Base-by-base conservation (phyloP, 2,797 vertebrate genomes). In the Buphagus erythrorhynchus region DNA sequence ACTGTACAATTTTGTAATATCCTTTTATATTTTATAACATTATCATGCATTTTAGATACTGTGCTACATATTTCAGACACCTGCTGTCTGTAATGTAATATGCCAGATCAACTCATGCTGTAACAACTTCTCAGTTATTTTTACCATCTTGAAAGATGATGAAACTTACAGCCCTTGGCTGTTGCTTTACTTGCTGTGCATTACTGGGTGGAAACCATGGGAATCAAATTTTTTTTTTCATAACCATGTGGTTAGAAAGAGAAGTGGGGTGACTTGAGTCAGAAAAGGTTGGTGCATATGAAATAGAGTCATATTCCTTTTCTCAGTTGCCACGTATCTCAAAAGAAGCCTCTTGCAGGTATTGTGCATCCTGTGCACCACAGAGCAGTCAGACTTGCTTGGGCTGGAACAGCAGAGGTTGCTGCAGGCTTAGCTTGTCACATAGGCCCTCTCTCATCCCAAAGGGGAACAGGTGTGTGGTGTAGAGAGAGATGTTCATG, bases 21-120 rank as follows among this genome's bases (percentile, higher is more conserved):
- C 25, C 45, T 91, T 96, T 95, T 86, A 86, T 96, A 94, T 91
- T 95, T 94, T 95, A 77, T 92, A 94, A 93, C 66, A 82, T 90
- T 79, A 59, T 81, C 51, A 73, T 90, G 58, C 31, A 51, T 91
- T 96, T 97, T 92, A 90, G 75, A 89, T 81, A 85, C 63, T 57
- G 26, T 80, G 54, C 24, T 33, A 54, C 54, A 24, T 94, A 92
- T 94, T 96, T 95, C 71, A 94, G 78, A 86, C 79, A 87, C 81
- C 54, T 89, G 62, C 78, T 95, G 31, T 91, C 84, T 93, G 51
- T 61, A 84, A 71, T 82, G 67, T 48, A 78, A 61, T 90, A 67
- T 86, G 67, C 79, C 49, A 82, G 73, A 90, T 38, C 3, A 13
- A 84, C 67, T 94, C 26, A 49, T 38, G 29, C 72, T 88, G 35